Percentiles rank a stretch among this genome's conserved stretches.
phyloP scores from a whole-genome alignment of 2,888 invertebrate species.

The Pheosia tremula region DNA sequence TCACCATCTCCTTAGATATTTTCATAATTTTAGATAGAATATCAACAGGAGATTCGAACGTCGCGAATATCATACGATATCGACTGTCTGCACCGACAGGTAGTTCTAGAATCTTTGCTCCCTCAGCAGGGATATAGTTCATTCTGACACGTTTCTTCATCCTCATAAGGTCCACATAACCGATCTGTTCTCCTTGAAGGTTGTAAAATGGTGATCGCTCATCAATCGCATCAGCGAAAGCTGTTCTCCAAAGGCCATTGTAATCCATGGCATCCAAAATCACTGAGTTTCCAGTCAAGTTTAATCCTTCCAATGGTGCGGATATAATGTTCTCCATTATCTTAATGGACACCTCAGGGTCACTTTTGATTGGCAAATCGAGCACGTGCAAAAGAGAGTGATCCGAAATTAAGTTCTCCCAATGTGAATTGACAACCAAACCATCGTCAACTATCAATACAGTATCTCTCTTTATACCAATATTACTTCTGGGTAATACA shows the following conservation, averaged over 20 bases:
- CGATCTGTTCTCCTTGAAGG: conserved; percentile 17
- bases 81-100: conserved; percentile 32
- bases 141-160: conserved; percentile 20
- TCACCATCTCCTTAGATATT: no score
- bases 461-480: conserved; percentile 12
- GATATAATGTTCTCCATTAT: conserved; percentile 11
- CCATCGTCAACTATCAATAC: conserved; percentile 21
- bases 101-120: conserved; percentile 32
- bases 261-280: conserved; percentile 32
- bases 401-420: conserved; percentile 15
- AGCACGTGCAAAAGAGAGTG: conserved; percentile 21
- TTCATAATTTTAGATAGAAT: no score
- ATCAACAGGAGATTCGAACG: no score
- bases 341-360: conserved; percentile 11
- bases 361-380: conserved; percentile 19
- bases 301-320: conserved; percentile 9
- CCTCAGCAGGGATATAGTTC: conserved; percentile 16
- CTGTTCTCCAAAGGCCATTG: conserved; percentile 33
- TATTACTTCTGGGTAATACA: conserved; percentile 6
- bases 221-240: conserved; percentile 16
- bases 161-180: conserved; percentile 31
- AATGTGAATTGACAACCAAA: conserved; percentile 14
- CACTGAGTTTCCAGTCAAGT: conserved; percentile 29
- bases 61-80: conserved; percentile 24
- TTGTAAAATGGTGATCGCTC: conserved; percentile 27